Base-by-base conservation (phyloP, 2,113 vertebrate genomes). In the Fulmarus glacialis region DNA sequence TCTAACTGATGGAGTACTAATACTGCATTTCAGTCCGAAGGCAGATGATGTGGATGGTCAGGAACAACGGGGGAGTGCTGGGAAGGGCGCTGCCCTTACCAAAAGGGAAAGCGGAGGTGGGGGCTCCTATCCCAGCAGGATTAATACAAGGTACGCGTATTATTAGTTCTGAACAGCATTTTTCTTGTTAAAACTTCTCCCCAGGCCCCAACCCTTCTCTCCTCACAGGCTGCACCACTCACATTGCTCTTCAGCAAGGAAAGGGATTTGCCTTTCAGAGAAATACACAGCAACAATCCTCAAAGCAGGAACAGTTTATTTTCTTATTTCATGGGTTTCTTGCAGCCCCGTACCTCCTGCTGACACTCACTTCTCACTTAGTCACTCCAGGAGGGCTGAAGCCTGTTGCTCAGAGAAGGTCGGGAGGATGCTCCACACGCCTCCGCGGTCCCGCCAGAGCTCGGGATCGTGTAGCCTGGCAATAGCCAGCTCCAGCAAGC, bases 371-470 rank as follows among this genome's bases (percentile, higher is more conserved):
- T 34, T 21, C 64, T 22, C 36, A 43, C 16, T 20, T 3, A 26
- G 45, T 29, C 55, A 8, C 27, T 17, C n/a, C 3, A 1, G 34
- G 58, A 89, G 15, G 29, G 42, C 48, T 63, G 66, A 34, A 15
- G 12, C 12, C n/a, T 47, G 23, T 3, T 15, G 15, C 40, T 18
- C 2, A 0, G 14, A 27, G 63, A 5, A 40, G 64, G n/a, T 42
- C 3, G 1, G 43, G n/a, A 48, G 34, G 36, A 42, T 5, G 71
- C 4, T 56, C 50, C 71, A 1, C 29, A 4, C 5, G 3, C 34
- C 66, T 15, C 19, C 12, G 0, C 4, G 1, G 34, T 15, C 29
- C n/a, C 2, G 6, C 52, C 71, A n/a, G n/a, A n/a, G 71, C 40
- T 15, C 2, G 4, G 47, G 18, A 15, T 52, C 4, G 3, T 5